Evolutionary conservation across 2,113 vertebrate species (phyloP), one percentile per base, ranked within the genome.

Genomic region (Salvelinus namaycush): DNA sequence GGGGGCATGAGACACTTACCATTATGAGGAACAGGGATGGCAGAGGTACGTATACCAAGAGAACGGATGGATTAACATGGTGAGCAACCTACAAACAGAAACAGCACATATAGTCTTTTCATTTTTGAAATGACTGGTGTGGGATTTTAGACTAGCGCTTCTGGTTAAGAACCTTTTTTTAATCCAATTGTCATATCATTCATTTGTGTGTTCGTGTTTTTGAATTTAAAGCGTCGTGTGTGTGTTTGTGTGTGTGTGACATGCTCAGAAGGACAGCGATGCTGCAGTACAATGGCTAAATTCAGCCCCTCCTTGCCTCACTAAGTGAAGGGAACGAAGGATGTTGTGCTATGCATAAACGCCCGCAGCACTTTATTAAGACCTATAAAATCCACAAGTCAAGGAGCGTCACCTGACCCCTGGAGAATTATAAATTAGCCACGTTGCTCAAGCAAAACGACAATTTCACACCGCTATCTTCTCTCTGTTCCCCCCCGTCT

Each of bases 331-430:
- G 85, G 75, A 89, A 87, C 89, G 90, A 92, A 91, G 84, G 86
- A 93, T 90, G 90, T 87, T 87, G 89, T 90, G 86, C 88, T 91
- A 86, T 92, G 90, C 89, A 92, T 92, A 92, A 92, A 89, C 81
- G 90, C 92, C 92, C 48, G 75, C 87, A 90, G 92, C 91, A 93
- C 90, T 93, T 94, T 93, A 93, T 93, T 92, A 94, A 92, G 90
- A 90, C 86, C 87, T 91, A 91, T 92, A 93, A 93, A 91, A 93
- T 93, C 92, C 89, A 93, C 92, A 87, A 91, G 88, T 81, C 81
- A 86, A 87, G 89, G 87, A 93, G 88, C 85, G 73, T 91, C 76
- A 81, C 85, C 82, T 90, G 87, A 89, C 89, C 92, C 89, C 86
- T 84, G 73, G 92, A 94, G 91, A 92, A 91, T 92, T 90, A 94